Evolutionary conservation across 1,140 invertebrate species (phyloP).

Genomic region (Lerema accius): DNA sequence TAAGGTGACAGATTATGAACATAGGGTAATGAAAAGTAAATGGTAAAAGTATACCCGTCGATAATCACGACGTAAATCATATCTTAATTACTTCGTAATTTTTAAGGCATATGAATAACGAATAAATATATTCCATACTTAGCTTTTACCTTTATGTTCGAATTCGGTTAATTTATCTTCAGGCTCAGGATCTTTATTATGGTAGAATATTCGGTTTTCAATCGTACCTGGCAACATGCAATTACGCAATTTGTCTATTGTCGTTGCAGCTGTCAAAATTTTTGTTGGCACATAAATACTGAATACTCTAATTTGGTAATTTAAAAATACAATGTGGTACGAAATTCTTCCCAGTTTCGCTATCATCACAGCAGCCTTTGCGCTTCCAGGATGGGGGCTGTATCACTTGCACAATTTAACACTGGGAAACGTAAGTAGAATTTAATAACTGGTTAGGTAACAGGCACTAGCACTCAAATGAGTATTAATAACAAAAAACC

Average conservation of each 20-base stretch:
- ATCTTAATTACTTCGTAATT: too few relatives aligned
- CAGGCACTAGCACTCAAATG: background rate
- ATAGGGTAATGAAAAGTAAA: too few relatives aligned
- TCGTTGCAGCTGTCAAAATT: conserved; percentile 39
- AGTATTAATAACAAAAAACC: background rate
- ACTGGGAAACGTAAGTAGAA: conserved; percentile 83
- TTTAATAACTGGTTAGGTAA: conserved; percentile 54
- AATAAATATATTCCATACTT: too few relatives aligned
- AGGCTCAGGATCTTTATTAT: conserved; percentile 7
- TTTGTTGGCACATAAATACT: conserved; percentile 15
- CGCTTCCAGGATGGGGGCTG: conserved; percentile 82
- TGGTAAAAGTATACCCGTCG: too few relatives aligned
- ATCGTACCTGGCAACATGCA: conserved; percentile 44
- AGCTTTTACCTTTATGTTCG: conserved; percentile 18
- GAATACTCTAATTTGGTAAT: conserved; percentile 26
- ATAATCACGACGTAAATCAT: too few relatives aligned
- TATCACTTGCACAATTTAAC: conserved; percentile 84
- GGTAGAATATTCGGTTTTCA: conserved; percentile 15
- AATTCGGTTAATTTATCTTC: background rate
- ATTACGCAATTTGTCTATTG: conserved; percentile 3
- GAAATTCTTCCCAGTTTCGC: conserved; percentile 85
- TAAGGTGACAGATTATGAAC: too few relatives aligned
- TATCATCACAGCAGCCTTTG: conserved; percentile 82
- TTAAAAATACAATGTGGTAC: conserved; percentile 84
- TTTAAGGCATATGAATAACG: too few relatives aligned